phyloP scores from a whole-genome alignment of 2,113 vertebrate genomes.

The Chionomys nivalis region DNA sequence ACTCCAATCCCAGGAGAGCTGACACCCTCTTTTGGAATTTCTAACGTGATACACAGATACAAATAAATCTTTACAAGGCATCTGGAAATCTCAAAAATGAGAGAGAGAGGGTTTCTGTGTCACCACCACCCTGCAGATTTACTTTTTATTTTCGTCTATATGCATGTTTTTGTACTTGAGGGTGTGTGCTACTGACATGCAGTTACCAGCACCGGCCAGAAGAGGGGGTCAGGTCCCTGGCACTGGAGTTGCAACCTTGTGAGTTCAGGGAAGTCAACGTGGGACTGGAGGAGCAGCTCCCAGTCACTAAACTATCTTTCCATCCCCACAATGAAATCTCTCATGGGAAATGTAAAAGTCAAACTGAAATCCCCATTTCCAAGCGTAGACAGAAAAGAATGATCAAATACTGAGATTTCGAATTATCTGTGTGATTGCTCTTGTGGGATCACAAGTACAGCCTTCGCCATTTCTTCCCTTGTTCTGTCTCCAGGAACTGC shows the following conservation, averaged over 20 bases:
- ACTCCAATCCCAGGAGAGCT: not conserved
- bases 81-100: not conserved
- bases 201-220: not conserved
- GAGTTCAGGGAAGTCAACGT: not conserved
- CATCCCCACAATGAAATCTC: not conserved
- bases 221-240: not conserved
- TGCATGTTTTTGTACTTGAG: not conserved
- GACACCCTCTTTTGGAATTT: not conserved
- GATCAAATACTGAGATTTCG: not conserved
- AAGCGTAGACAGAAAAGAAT: not conserved
- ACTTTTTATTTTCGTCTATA: not conserved
- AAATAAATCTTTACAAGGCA: not conserved
- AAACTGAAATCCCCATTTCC: not conserved
- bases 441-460: not conserved
- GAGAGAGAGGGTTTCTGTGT: not conserved
- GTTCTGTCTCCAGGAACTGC: not conserved
- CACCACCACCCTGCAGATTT: not conserved
- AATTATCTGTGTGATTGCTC: not conserved
- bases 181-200: not conserved
- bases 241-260: not conserved
- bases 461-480: not conserved
- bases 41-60: not conserved
- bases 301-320: not conserved
- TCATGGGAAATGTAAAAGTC: not conserved
- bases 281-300: not conserved